Base-by-base conservation (phyloP, 2,797 vertebrate species). In the Tenualosa thibaudeaui region DNA sequence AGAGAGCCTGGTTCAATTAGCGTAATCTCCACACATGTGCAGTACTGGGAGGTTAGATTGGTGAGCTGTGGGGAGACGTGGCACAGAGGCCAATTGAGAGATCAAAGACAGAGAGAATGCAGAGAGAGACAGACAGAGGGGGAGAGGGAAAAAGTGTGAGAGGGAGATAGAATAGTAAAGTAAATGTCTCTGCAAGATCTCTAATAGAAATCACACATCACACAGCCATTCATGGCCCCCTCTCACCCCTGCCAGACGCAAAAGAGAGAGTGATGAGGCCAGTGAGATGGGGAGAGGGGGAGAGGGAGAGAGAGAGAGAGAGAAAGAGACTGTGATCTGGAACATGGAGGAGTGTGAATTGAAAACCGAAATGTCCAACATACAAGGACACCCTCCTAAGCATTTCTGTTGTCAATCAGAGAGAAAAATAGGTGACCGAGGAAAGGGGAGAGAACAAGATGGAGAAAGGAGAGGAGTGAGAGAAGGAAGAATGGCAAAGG, bases 201-300 rank as follows among this genome's bases (percentile, higher is more conserved):
- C 10, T 75, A 43, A 75, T 75, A 15, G 68, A 75, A 75, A 75
- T 22, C 68, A 75, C 68, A 43, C 40, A 75, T 75, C 68, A 75
- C 31, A 31, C 31, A 1, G 65, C 65, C 31, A 75, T 75, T 43
- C 24, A 75, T 19, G 40, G 31, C 15, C 31, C 65, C 31, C 6
- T 75, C 5, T 40, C 40, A 75, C 68, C 68, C 15, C 37, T 7
- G 37, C 68, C 68, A 75, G 68, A 22, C 5, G 37, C 26, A 75
- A 17, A 75, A 22, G 17, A 17, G 31, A 17, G 43, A 75, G 37
- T 43, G 53, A 54, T 54, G 17, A 54, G 13, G 13, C 53, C 53
- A 43, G 31, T 19, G 31, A 75, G 68, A 75, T 31, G 40, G 15
- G 19, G 8, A 65, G n/a, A 31, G 1, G 26, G n/a, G 2, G 0